These are phyloP conservation scores for Dromaius novaehollandiae DNA, from an alignment of 2,113 vertebrate genomes.

Conservation along the genomic window DNA sequence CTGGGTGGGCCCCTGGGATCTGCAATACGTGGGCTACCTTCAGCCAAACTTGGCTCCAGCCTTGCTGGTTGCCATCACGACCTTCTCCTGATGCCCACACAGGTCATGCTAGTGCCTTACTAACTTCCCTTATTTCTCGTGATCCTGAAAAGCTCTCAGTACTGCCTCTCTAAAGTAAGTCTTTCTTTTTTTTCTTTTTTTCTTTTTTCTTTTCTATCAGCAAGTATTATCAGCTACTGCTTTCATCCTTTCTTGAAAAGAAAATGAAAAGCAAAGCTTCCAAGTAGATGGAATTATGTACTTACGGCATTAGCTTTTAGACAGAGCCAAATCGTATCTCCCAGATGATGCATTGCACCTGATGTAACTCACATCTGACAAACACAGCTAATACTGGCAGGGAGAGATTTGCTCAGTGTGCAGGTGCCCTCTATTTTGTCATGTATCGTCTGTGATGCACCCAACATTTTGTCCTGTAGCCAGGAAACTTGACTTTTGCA, in stretches of 20 bases:
- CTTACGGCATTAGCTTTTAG: not conserved
- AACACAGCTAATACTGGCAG: not conserved
- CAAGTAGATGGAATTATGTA: not conserved
- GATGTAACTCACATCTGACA: not conserved
- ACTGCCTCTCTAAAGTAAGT: not conserved
- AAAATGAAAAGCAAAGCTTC: not conserved
- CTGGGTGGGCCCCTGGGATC: not conserved
- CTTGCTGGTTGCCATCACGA: rapidly evolving
- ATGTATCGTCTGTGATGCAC: not conserved
- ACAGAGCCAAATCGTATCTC: not conserved
- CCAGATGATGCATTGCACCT: not conserved
- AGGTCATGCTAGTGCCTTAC: not conserved
- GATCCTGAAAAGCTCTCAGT: not conserved
- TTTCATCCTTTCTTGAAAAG: not conserved
- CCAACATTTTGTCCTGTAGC: not conserved
- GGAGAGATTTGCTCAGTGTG: not conserved
- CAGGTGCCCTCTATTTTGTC: rapidly evolving
- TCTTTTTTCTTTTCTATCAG: not conserved
- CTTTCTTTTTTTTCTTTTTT: not conserved
- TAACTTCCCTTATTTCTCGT: not conserved
- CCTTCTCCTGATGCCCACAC: not conserved
- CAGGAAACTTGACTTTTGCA: not conserved
- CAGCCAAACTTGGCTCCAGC: too few species aligned
- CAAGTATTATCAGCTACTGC: not conserved
- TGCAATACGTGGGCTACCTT: not conserved